Conservation (phyloP, 2,888 invertebrate genomes). For the Mystacides longicornis region DNA sequence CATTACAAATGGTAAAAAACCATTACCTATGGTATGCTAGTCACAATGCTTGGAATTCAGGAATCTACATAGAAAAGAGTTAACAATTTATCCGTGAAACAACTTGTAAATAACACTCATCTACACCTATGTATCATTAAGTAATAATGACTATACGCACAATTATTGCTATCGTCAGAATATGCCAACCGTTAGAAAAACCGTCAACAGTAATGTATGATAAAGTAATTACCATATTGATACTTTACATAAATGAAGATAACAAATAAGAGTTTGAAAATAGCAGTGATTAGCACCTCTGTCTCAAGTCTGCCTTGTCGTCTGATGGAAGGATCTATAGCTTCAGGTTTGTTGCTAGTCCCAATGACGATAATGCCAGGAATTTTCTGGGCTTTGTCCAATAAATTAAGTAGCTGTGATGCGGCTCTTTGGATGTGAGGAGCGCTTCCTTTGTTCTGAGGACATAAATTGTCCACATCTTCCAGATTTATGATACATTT, state of each 20-base stretch:
- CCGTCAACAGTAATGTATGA: not conserved
- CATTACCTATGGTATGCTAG: no score
- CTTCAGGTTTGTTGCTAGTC: conserved; percentile 44
- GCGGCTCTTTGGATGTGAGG: conserved; percentile 36
- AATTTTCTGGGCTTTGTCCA: conserved; percentile 39
- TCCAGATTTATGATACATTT: conserved; percentile 38
- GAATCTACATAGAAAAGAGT: no score
- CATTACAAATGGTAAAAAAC: no score
- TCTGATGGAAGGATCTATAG: conserved; percentile 41
- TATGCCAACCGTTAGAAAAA: no score
- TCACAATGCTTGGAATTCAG: no score
- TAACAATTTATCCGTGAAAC: no score
- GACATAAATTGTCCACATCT: conserved; percentile 40
- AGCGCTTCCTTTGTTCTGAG: conserved; percentile 30
- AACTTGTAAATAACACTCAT: no score
- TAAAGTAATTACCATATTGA: not conserved
- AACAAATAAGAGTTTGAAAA: not conserved
- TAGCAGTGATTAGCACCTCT: conserved; percentile 37
- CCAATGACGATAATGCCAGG: conserved; percentile 44
- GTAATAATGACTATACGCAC: no score
- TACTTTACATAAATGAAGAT: not conserved
- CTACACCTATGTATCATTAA: no score
- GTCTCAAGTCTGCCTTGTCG: conserved; percentile 49
- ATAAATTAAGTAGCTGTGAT: conserved; percentile 38
- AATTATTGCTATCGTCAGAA: no score